Evolutionary conservation across 1,140 invertebrate genomes (phyloP), one percentile per base, ranked within the genome.

Genomic region (Babylonia areolata): DNA sequence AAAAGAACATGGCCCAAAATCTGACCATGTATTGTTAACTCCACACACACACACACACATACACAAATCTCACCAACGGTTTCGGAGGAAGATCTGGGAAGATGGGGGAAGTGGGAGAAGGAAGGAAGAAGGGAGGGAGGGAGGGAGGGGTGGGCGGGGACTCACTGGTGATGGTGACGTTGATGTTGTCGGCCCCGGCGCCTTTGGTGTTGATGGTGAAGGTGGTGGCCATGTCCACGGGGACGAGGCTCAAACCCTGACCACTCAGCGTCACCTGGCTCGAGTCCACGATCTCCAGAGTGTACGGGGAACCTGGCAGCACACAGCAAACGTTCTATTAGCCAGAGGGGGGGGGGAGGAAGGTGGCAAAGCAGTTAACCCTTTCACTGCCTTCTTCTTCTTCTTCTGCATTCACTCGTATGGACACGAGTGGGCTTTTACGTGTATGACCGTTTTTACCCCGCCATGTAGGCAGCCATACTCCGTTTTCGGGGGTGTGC

Each of bases 241-340:
- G 95, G 31, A 96, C 95, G 33, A 96, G 94, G 84, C 95, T 95
- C 3, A 97, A 93, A 0, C 96, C 96, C 87, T 96, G 96, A n/a
- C 97, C 97, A 89, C 94, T 95, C 23, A 96, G 96, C 28, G 92
- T 94, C 11, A 96, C 94, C 28, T 92, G 90, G 54, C 89, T 92
- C 3, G 95, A 92, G 88, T 95, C 95, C 40, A 95, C 92, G 69
- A 95, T 94, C 89, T 95, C 94, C 91, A 95, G 84, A 86, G 93
- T 94, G 91, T 95, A 96, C 46, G 96, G 95, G 20, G 95, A 96
- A 40, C 95, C 95, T 96, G 77, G 51, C 93, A 88, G 78, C 42
- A 86, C 73, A 79, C 20, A 79, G n/a, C 1, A 9, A 0, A 51
- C 46, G n/a, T n/a, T n/a, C n/a, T n/a, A n/a, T n/a, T n/a, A n/a